phyloP scores from a whole-genome alignment of 2,113 vertebrate species.

The Ophthalmolycus amberensis region DNA sequence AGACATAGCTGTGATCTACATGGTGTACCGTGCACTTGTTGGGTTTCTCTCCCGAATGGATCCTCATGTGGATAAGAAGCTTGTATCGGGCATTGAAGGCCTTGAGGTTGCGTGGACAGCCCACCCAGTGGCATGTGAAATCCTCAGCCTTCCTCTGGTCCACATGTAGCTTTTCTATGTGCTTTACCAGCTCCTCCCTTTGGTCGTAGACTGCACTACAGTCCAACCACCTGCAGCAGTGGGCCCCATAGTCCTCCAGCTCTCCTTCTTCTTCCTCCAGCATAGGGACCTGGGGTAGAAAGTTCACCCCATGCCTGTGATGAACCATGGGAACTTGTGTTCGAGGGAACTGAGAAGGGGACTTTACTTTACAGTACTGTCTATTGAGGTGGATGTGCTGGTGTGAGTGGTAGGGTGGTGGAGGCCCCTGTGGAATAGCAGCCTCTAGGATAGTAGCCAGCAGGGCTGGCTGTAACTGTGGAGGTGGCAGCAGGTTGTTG shows the following conservation, averaged over 20 bases:
- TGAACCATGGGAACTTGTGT: conserved; percentile 48
- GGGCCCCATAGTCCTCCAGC: conserved; percentile 83
- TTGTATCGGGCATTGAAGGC: conserved; percentile 98
- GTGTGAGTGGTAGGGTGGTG: conserved; percentile 89
- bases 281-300: conserved; percentile 75
- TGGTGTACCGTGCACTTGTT: conserved; percentile 95
- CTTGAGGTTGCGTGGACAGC: conserved; percentile 91
- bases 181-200: conserved; percentile 92
- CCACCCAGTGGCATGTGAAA: conserved; percentile 95
- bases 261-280: conserved; percentile 89
- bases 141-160: conserved; percentile 95
- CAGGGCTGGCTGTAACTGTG: conserved; percentile 52
- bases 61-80: conserved; percentile 97
- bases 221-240: conserved; percentile 90
- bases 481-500: conserved; percentile 72
- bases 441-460: conserved; percentile 52
- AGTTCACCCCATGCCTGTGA: conserved; percentile 63
- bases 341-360: conserved; percentile 40
- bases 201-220: conserved; percentile 89
- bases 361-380: conserved; percentile 67
- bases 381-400: conserved; percentile 76
- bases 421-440: conserved; percentile 83
- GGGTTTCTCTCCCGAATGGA: conserved; percentile 98
- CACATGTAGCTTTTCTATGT: conserved; percentile 95
- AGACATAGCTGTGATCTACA: conserved; percentile 24